A percentile compares a stretch with the other conserved stretches of the same genome.
Conservation (phyloP, 2,113 vertebrate species). For the Tinamus guttatus region DNA sequence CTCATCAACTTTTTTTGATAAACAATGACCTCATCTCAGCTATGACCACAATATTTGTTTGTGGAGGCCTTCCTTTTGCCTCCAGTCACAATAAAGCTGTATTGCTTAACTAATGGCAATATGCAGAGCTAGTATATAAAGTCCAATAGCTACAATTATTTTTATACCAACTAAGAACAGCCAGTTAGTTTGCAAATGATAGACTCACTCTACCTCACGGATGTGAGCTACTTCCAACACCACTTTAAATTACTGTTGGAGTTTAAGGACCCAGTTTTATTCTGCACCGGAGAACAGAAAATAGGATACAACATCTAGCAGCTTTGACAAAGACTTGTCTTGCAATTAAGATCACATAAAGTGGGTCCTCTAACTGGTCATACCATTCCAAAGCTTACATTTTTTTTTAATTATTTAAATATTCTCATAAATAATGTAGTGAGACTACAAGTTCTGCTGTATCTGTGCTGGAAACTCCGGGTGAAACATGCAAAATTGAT, state of each 20-base stretch:
- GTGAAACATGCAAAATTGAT: slow-evolving; percentile 65
- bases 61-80: not conserved
- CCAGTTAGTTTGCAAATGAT: not conserved
- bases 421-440: slow-evolving; percentile 52
- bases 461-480: slow-evolving; percentile 20
- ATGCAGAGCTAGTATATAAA: not conserved
- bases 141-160: not conserved
- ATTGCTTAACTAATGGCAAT: not conserved
- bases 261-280: not conserved
- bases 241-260: not conserved
- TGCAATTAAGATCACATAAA: slow-evolving; percentile 23
- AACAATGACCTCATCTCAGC: rapidly evolving
- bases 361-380: not conserved
- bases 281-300: slow-evolving; percentile 30
- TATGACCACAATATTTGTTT: not conserved
- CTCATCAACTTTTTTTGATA: not conserved
- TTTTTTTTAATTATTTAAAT: slow-evolving; percentile 56
- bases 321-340: slow-evolving; percentile 9
- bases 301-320: not conserved
- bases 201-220: not conserved
- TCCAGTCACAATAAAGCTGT: not conserved
- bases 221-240: not conserved
- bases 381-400: not conserved
- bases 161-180: not conserved
- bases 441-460: not conserved